Base-by-base conservation (phyloP, 2,113 vertebrate species). In the Thamnaconus septentrionalis region DNA sequence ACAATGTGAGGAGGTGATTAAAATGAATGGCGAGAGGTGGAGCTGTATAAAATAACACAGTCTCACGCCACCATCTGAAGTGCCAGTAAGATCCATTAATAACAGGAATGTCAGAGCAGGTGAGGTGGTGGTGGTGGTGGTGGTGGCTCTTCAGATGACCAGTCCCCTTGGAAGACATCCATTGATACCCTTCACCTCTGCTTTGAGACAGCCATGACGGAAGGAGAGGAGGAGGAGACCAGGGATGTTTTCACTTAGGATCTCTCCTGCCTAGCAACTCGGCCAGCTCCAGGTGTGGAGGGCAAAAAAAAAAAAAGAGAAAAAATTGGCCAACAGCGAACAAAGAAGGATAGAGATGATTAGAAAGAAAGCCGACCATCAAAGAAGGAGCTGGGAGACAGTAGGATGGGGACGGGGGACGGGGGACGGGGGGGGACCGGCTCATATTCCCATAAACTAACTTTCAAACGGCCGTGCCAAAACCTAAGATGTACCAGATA, bases 181-280 rank as follows among this genome's bases (percentile, higher is more conserved):
- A 71, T 46, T 67, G 66, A 8, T 69, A 66, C 56, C 64, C 76
- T 66, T 76, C 54, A 76, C 59, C 64, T 71, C 59, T 54, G 64
- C 54, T 60, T 64, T 76, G 69, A 79, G 63, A 45, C 40, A 39
- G 54, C 12, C 7, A 41, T 39, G 7, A 11, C 31, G 8, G 52
- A 6, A 40, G 4, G 3, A 46, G 5, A 31, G 7, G 53, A 53
- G 55, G 44, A 43, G 57, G n/a, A 45, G 6, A 44, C 1, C 49
- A 69, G 58, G 49, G 55, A 72, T 72, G 63, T 71, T 2, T 64
- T 10, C 47, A 7, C 47, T 9, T 48, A 5, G 5, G 5, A 46
- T 8, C 45, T 46, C 5, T 46, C 41, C 64, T 79, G 76, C 78
- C 74, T 75, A 81, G 78, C 71, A 85, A 87, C 81, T 66, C 45